Base-by-base conservation (phyloP, 1,140 invertebrate species). In the Cylas formicarius region DNA sequence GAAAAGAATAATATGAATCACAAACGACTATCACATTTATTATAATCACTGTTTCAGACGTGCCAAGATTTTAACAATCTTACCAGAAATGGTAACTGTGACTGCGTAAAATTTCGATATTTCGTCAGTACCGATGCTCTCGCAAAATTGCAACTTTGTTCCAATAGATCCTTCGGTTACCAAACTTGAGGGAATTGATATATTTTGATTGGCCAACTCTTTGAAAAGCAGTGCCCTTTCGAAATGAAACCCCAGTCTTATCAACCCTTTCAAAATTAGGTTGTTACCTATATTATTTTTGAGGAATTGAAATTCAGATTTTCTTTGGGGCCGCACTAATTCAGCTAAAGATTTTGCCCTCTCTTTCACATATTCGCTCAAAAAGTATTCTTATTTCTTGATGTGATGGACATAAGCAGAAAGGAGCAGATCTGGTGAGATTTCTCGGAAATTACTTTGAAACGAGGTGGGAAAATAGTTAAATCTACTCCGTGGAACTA, bases 201-300 rank as follows among this genome's bases (percentile, higher is more conserved):
- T 40, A n/a, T n/a, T n/a, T 31, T 57, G 52, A 48, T 62, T 55
- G 19, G 56, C 58, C 11, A 62, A 36, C 2, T 51, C 56, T 46
- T 62, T 63, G 34, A 62, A 62, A n/a, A 63, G 40, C 11, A 63
- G 40, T 4, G 60, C 51, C 16, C 54, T 46, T 48, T 63, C 60
- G 28, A 58, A 62, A 26, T 53, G 45, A 27, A 56, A 61, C 19
- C 60, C 61, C 17, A 59, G 23, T 16, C 57, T 42, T 18, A 63
- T 26, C 42, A 48, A 62, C 3, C 58, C 61, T 22, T 62, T 55
- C 4, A 58, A 58, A 31, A 63, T 62, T 24, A 63, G 43, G 40
- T 56, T 63, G 7, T 54, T 61, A 2, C 54, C 53, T 8, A 63
- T 23, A 26, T 58, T 58, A 10, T 52, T 16, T 27, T 61, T 63